phyloP scores from a whole-genome alignment of 2,888 invertebrate species.

The Leuctra nigra region DNA sequence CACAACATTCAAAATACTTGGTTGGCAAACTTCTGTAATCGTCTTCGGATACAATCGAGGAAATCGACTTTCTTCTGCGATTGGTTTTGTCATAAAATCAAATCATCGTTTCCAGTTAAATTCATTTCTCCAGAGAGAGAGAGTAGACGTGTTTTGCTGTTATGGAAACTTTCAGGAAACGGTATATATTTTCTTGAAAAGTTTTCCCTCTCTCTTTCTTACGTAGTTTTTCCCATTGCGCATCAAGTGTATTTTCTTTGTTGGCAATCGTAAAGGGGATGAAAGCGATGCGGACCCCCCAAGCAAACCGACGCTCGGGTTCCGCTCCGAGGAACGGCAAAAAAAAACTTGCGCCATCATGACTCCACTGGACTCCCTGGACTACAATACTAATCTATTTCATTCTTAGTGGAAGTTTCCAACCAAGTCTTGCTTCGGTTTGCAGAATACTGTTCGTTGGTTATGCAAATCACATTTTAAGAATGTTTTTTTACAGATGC shows the following conservation, averaged over 20 bases:
- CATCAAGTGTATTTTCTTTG: slow-evolving; percentile 2
- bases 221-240: not conserved
- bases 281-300: not conserved
- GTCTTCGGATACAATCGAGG: too few relatives aligned
- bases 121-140: too few relatives aligned
- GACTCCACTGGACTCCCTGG: not conserved
- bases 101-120: too few relatives aligned
- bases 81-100: slow-evolving; percentile 16
- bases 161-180: too few relatives aligned
- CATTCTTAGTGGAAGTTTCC: not conserved
- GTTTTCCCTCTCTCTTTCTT: slow-evolving; percentile 3
- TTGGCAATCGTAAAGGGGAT: not conserved
- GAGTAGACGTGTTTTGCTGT: too few relatives aligned
- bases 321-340: slow-evolving; percentile 1
- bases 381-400: slow-evolving; percentile 9
- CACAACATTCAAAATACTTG: too few relatives aligned
- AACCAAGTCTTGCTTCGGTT: not conserved
- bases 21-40: too few relatives aligned
- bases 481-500: too few relatives aligned
- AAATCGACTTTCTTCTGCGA: too few relatives aligned
- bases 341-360: slow-evolving; percentile 5
- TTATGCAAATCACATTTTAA: too few relatives aligned
- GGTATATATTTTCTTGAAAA: slow-evolving; percentile 12
- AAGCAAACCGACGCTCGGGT: not conserved
- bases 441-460: too few relatives aligned